Base-by-base conservation (phyloP, 1,140 invertebrate genomes). In the Macrobrachium nipponense region DNA sequence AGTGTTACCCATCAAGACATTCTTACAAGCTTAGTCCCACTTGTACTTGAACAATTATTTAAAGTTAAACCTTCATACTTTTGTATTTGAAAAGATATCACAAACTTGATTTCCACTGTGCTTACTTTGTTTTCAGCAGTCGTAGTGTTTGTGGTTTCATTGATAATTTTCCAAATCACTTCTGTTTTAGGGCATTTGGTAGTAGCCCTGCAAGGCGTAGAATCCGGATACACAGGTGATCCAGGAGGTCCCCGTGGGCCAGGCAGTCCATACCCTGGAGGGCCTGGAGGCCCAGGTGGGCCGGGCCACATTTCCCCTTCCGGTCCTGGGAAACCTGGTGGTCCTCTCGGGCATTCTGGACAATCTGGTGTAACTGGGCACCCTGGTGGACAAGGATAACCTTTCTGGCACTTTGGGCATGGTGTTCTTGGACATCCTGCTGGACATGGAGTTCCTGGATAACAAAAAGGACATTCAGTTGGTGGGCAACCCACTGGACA, bases 61-160 rank as follows among this genome's bases (percentile, higher is more conserved):
- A 23, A 17, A 61, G 0, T 17, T 79, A 51, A 36, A 79, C 12
- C 23, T 17, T 11, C 18, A 20, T 77, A 12, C 23, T 51, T 17
- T 58, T 61, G 77, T 20, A 20, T 15, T 61, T 61, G 77, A 27
- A 58, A 14, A 15, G 23, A 62, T 12, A 59, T 14, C 18, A 62
- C 11, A 20, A n/a, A 60, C 27, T 36, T 15, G 5, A 8, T 62
- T 62, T 2, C 27, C 27, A 36, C 27, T 59, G 43, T 77, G 6
- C 77, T 81, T 51, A 81, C 80, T 23, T 59, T 64, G 27, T n/a
- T n/a, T n/a, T n/a, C 81, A 82, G n/a, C 64, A 82, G 12, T 17
- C 18, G 59, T 82, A 6, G 20, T 36, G 66, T 82, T 75, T 2
- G 10, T 17, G 3, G 61, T 44, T 8, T 15, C n/a, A 17, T 64